Percentiles rank a stretch among this genome's conserved stretches.
Evolutionary conservation across 2,888 invertebrate genomes (phyloP).

Genomic region (Nezara viridula): DNA sequence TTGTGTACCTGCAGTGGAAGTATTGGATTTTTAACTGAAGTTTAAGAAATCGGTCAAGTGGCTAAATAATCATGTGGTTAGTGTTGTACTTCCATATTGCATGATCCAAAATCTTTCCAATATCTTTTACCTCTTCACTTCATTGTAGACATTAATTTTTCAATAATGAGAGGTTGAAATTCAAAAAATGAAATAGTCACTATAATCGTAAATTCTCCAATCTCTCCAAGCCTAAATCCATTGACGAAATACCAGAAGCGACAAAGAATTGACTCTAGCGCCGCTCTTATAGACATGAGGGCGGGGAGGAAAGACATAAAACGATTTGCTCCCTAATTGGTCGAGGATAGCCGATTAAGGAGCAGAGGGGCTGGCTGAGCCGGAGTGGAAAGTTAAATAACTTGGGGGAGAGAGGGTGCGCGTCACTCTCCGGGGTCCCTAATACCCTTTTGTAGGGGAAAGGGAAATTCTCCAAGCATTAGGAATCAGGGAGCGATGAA

Average conservation of each 20-base stretch:
- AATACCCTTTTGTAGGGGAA: not conserved
- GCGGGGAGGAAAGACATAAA: not conserved
- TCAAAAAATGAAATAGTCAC: too few species aligned
- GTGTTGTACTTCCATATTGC: too few species aligned
- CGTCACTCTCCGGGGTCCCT: not conserved
- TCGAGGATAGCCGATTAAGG: conserved; percentile 47
- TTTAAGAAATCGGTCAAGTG: too few species aligned
- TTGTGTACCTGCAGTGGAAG: too few species aligned
- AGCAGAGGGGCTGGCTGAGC: not conserved
- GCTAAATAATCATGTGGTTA: too few species aligned
- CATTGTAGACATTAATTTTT: too few species aligned
- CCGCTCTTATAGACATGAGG: not conserved
- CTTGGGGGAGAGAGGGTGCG: not conserved
- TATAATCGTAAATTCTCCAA: not conserved
- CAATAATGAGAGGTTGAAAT: too few species aligned
- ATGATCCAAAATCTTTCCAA: too few species aligned
- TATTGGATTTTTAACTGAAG: too few species aligned
- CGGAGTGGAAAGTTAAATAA: conserved; percentile 29
- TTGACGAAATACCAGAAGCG: not conserved
- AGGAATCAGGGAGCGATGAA: not conserved
- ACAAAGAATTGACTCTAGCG: not conserved
- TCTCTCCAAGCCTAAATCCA: not conserved
- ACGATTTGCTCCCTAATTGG: conserved; percentile 48
- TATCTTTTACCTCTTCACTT: too few species aligned
- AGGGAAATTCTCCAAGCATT: not conserved